Percentiles rank a stretch among this genome's conserved stretches.
Conservation (phyloP, 2,888 invertebrate genomes). For the Tuta absoluta region DNA sequence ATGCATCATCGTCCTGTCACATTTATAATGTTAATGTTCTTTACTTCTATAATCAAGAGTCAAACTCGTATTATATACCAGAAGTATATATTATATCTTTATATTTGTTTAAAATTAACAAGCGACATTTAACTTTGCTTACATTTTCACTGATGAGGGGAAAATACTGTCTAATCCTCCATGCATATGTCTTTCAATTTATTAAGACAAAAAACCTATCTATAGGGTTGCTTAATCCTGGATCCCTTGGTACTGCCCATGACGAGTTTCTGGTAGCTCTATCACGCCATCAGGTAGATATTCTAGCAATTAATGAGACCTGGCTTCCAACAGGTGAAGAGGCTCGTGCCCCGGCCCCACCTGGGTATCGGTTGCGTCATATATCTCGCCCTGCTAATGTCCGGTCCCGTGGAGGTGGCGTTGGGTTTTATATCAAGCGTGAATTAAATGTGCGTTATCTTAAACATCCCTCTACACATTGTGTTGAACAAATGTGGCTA, state of each 20-base stretch:
- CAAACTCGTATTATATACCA: no score
- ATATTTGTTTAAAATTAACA: no score
- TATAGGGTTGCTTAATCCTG: no score
- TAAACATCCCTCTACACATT: background rate
- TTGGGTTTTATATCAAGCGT: no score
- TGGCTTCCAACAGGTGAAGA: background rate
- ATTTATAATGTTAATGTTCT: no score
- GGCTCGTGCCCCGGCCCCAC: background rate
- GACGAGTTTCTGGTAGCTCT: slow-evolving; percentile 17
- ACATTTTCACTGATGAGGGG: no score
- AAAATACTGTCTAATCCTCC: background rate
- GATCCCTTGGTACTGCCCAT: no score
- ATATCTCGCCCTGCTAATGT: background rate
- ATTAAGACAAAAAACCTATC: background rate
- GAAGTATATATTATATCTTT: no score
- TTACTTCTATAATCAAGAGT: no score
- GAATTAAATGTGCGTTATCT: no score
- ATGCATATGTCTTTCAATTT: background rate
- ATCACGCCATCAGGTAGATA: slow-evolving; percentile 8
- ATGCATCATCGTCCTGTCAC: no score
- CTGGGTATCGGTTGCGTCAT: slow-evolving; percentile 11
- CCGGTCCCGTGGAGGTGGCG: slow-evolving; percentile 1
- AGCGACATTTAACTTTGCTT: background rate
- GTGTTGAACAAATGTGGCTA: slow-evolving; percentile 16
- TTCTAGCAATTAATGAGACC: slow-evolving; percentile 24